Evolutionary conservation across 1,140 invertebrate species (phyloP), one percentile per base, ranked within the genome.

Genomic region (Pseudomyrmex flavicornis): DNA sequence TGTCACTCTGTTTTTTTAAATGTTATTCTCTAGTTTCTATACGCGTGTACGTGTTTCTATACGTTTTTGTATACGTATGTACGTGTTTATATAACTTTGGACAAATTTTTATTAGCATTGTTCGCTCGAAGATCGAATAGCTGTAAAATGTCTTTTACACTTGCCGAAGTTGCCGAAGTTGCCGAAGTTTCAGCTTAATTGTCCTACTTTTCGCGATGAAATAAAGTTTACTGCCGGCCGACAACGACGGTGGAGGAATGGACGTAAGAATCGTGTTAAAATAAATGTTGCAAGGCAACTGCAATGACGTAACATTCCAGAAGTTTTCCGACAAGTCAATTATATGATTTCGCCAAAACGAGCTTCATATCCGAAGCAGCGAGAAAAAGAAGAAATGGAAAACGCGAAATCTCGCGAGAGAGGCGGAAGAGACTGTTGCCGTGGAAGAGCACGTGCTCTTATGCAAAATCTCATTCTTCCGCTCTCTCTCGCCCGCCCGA

Each of bases 381-480:
- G n/a, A 35, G 15, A 54, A 22, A 48, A 83, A 62, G 54, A 4
- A 46, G 12, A 35, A 46, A 26, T 44, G 26, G 22, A 65, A 46
- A 17, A 83, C 52, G n/a, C 56, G 44, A 5, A 48, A 26, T 22
- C 35, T 35, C 35, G 35, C 35, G 35, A 48, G 26, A 10, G 22
- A n/a, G 48, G 15, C 12, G 15, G 17, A n/a, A 48, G 13, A 35
- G 35, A 35, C 35, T 35, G n/a, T 59, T 62, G 46, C 20, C 59
- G 17, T 35, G 13, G 63, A 84, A 48, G 35, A 70, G 62, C 52
- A 48, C 7, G 22, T 83, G 65, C 56, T 80, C 26, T 80, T 13
- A 50, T 65, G 66, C 50, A 84, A 63, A 72, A 80, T 84, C 58
- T 69, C 66, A n/a, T 63, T 70, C 83, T 79, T 82, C 12, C 46